Evolutionary conservation across 2,888 invertebrate genomes (phyloP), one percentile per base, ranked within the genome.

Genomic region (Elysia crispata): DNA sequence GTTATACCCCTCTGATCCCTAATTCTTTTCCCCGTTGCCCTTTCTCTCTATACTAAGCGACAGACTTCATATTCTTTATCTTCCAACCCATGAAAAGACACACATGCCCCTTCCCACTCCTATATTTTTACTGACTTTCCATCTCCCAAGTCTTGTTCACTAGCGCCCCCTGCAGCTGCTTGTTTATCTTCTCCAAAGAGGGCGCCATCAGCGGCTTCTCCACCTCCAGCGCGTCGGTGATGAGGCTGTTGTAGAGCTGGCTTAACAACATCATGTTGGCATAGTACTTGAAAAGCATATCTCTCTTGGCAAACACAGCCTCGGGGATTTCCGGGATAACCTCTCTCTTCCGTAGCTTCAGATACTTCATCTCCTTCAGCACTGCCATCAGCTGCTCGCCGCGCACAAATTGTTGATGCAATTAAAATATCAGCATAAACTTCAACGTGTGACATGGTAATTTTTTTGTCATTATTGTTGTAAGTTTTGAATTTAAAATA

Each of bases 281-380:
- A 3, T 90, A 95, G 89, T 96, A 97, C 87, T 96, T 95, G 76
- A 97, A 94, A 86, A 96, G 96, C 0, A 94, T 95, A 91, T 97
- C 97, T 87, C 95, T 95, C 87, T 94, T 95, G 79, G 95, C 95
- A 82, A 95, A 96, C 83, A 98, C 94, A n/a, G 95, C 91, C 23
- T 96, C 96, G 86, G 95, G 95, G 82, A 89, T 90, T 5, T 83
- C 84, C 25, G 92, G 92, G 31, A 92, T 89, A 11, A 89, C 88
- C 23, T 94, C 94, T 75, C 95, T 94, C 30, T 94, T 93, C 93
- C 95, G 94, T 81, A 95, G 94, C 87, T 95, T 95, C 85, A 98
- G 93, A 91, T 98, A 97, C 89, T 96, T 96, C 5, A 98, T 96
- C 93, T 98, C 98, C 84, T 96, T 94, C 83, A 98, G 92, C 66